A percentile compares a stretch with the other conserved stretches of the same genome.
phyloP scores from a whole-genome alignment of 2,888 invertebrate species.

The Melinaea marsaeus region DNA sequence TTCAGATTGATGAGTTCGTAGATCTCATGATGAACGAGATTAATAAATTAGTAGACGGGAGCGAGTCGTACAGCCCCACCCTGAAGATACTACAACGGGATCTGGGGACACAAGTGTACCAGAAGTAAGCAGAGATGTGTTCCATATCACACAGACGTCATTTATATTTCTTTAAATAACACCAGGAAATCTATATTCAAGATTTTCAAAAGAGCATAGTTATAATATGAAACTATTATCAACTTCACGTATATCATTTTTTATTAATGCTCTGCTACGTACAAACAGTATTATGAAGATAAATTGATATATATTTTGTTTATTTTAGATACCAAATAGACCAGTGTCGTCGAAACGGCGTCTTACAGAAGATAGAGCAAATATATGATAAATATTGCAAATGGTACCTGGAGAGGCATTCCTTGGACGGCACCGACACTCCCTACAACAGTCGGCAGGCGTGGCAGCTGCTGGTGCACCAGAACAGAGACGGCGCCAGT shows the following conservation, averaged over 20 bases:
- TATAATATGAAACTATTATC: not conserved
- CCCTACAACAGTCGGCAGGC: conserved; percentile 80
- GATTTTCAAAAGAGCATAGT: too few relatives aligned
- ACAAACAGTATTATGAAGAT: not conserved
- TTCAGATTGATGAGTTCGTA: conserved; percentile 74
- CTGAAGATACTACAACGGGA: conserved; percentile 80
- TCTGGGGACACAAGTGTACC: conserved; percentile 83
- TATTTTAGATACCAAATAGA: conserved; percentile 79
- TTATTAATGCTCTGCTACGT: not conserved
- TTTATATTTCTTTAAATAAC: not conserved
- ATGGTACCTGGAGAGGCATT: conserved; percentile 76
- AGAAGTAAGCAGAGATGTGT: conserved; percentile 58
- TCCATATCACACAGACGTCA: conserved; percentile 1
- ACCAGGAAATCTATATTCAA: not conserved
- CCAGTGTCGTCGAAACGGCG: conserved; percentile 81
- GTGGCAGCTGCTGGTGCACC: conserved; percentile 83
- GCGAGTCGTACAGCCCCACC: conserved; percentile 87
- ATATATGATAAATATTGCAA: conserved; percentile 81
- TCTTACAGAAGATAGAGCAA: conserved; percentile 79
- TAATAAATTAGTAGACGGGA: conserved; percentile 83
- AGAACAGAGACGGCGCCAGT: conserved; percentile 75
- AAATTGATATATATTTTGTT: not conserved
- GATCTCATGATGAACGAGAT: conserved; percentile 84
- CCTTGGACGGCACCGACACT: conserved; percentile 45
- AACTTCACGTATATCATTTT: too few relatives aligned